Evolutionary conservation across 1,140 invertebrate genomes (phyloP).

Genomic region (Tribolium castaneum): DNA sequence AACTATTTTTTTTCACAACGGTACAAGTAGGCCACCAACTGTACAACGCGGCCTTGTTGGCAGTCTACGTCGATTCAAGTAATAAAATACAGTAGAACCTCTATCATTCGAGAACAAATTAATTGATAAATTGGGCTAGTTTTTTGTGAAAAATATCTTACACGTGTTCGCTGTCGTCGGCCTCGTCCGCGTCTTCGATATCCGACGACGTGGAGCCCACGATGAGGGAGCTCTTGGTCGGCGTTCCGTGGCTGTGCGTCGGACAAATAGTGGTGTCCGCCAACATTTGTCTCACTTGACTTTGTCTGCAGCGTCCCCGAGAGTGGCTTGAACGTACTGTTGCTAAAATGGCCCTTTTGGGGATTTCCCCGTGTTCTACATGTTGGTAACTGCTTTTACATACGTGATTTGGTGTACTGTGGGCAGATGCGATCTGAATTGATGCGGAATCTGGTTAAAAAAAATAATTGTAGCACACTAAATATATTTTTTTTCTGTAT

Average conservation of each 20-base stretch:
- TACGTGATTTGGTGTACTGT: slow-evolving; percentile 58
- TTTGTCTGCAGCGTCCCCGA: slow-evolving; percentile 59
- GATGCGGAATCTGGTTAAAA: slow-evolving; percentile 53
- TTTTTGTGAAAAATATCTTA: slow-evolving; percentile 35
- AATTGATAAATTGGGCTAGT: too few relatives aligned
- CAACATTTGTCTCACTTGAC: slow-evolving; percentile 60
- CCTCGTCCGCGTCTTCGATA: slow-evolving; percentile 61
- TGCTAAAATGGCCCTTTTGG: slow-evolving; percentile 60
- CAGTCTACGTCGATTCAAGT: too few relatives aligned
- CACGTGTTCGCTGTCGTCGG: slow-evolving; percentile 63
- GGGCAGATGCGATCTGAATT: slow-evolving; percentile 57
- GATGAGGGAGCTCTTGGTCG: slow-evolving; percentile 51
- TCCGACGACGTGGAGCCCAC: slow-evolving; percentile 55
- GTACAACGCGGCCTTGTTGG: too few relatives aligned
- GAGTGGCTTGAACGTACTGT: slow-evolving; percentile 59
- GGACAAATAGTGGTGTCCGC: slow-evolving; percentile 57
- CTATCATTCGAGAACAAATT: too few relatives aligned
- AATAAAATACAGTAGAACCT: too few relatives aligned
- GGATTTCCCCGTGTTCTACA: slow-evolving; percentile 58
- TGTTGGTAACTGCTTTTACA: slow-evolving; percentile 52
- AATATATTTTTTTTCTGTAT: too few relatives aligned
- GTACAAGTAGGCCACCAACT: too few relatives aligned
- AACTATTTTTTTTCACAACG: too few relatives aligned
- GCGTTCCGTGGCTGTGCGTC: slow-evolving; percentile 54
- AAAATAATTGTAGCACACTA: too few relatives aligned